Conservation (phyloP, 2,797 vertebrate species). For the Otolemur crassicaudatus region DNA sequence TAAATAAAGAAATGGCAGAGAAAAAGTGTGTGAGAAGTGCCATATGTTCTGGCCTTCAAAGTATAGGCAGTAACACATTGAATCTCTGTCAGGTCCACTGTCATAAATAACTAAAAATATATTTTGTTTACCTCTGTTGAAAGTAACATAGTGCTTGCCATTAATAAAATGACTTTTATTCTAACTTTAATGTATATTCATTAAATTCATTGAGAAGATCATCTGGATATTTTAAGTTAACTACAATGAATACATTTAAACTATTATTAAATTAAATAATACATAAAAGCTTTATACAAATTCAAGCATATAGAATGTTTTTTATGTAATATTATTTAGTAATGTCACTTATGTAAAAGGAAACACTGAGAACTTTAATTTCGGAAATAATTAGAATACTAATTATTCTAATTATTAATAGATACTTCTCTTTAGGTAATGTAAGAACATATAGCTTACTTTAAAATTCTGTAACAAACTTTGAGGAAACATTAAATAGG, state of each 20-base stretch:
- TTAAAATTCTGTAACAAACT: conserved; percentile 21
- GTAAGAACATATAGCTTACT: background rate
- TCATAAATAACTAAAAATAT: background rate
- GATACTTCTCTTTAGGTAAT: background rate
- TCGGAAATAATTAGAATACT: background rate
- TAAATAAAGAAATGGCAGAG: conserved; percentile 16
- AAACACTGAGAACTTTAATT: background rate
- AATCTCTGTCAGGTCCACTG: background rate
- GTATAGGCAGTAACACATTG: background rate
- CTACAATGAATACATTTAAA: conserved; percentile 30
- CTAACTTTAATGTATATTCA: background rate
- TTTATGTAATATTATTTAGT: background rate
- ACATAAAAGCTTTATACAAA: background rate
- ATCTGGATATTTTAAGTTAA: background rate
- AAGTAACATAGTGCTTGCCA: background rate
- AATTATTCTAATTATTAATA: no score
- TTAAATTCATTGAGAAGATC: conserved; percentile 24
- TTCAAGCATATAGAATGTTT: background rate
- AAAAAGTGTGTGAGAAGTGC: background rate
- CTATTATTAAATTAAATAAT: conserved; percentile 5
- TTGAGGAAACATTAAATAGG: background rate
- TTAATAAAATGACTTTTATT: conserved; percentile 22
- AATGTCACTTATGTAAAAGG: conserved; percentile 21
- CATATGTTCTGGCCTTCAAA: background rate
- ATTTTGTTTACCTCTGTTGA: conserved; percentile 8